Percentiles rank a stretch among this genome's conserved stretches.
Conservation (phyloP, 2,888 invertebrate species). For the Chirona hameri region DNA sequence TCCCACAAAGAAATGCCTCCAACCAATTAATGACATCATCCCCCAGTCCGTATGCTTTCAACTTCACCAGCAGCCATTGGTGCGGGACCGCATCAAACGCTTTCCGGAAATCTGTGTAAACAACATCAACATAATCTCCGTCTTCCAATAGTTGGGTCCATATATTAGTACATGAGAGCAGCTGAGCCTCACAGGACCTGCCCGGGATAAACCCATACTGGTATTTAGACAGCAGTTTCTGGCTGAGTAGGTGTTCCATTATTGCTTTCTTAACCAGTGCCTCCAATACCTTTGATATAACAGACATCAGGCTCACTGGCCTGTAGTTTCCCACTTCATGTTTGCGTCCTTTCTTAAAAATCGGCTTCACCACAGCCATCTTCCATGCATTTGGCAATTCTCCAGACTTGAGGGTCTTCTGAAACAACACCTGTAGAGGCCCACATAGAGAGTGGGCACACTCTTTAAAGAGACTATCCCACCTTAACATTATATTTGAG, state of each 20-base stretch:
- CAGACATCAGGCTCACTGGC: background rate
- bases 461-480: no score
- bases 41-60: background rate
- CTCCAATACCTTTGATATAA: background rate
- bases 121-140: background rate
- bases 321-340: background rate
- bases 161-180: background rate
- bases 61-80: background rate
- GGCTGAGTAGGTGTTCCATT: background rate
- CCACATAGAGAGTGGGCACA: background rate
- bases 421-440: background rate
- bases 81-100: background rate
- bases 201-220: background rate
- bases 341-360: background rate
- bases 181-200: background rate
- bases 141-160: background rate
- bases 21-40: background rate
- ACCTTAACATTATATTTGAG: no score
- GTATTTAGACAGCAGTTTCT: background rate
- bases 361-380: background rate
- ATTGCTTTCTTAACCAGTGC: background rate
- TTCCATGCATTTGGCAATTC: background rate
- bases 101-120: background rate
- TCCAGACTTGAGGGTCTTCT: background rate
- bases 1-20: background rate